Evolutionary conservation across 2,113 vertebrate species (phyloP).

Genomic region (Chiloscyllium plagiosum): DNA sequence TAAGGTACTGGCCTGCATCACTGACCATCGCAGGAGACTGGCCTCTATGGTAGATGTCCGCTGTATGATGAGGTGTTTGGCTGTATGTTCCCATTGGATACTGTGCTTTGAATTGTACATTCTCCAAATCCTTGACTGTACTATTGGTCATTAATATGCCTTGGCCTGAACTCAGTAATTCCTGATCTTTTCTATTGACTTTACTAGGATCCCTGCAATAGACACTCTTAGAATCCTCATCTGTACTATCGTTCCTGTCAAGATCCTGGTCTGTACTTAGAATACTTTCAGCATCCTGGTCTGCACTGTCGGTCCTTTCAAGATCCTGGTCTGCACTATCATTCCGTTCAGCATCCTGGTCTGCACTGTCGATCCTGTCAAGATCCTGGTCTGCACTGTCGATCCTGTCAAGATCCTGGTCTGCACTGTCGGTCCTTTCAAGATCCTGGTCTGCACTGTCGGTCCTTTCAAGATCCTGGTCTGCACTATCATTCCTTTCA

Average conservation of each 20-base stretch:
- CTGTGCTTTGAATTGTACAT: neutral
- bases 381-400: neutral
- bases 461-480: neutral
- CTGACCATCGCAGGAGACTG: neutral
- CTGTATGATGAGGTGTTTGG: neutral
- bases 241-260: neutral
- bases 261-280: neutral
- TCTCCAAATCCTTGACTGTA: neutral
- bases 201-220: neutral
- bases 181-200: neutral
- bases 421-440: neutral
- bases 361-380: neutral
- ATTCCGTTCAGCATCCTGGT: neutral
- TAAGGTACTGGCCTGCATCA: neutral
- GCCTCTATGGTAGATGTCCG: neutral
- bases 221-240: too few species aligned
- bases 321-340: neutral
- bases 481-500: neutral
- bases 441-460: too few species aligned
- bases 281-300: too few species aligned
- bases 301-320: neutral
- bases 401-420: neutral
- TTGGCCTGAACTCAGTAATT: neutral
- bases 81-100: neutral
- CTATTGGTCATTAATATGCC: neutral